Percentiles rank a stretch among this genome's conserved stretches.
These are phyloP conservation scores for Parauchenoglanis punctatus DNA, from an alignment of 2,797 vertebrate species.

Conservation along the genomic window DNA sequence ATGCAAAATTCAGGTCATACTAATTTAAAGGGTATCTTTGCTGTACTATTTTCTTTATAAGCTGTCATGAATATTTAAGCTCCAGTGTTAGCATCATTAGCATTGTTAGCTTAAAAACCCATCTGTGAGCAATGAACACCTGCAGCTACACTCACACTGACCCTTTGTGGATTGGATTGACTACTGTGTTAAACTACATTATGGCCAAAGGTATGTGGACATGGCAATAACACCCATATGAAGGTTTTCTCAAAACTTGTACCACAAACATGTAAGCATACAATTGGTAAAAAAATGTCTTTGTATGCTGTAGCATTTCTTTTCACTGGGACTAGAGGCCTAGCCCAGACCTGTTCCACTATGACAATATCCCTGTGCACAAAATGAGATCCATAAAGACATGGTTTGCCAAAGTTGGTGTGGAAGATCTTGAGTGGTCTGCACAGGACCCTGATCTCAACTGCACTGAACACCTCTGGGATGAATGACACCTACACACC, in stretches of 20 bases:
- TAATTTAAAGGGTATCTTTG: neutral
- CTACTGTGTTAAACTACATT: neutral
- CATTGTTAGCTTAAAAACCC: neutral
- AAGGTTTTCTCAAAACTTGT: neutral
- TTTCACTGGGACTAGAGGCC: neutral
- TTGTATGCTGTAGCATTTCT: neutral
- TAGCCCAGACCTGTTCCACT: neutral
- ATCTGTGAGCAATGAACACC: neutral
- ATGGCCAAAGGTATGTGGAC: neutral
- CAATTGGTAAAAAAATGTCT: neutral
- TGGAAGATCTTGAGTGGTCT: neutral
- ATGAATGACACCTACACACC: neutral
- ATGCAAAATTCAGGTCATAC: neutral
- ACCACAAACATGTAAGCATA: neutral
- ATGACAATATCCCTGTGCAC: neutral
- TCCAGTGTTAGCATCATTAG: neutral
- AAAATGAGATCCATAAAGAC: neutral
- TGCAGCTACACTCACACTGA: neutral
- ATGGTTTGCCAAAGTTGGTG: neutral
- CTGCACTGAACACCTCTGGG: neutral
- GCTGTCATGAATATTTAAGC: neutral
- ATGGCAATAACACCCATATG: neutral
- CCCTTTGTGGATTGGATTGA: neutral
- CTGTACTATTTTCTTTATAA: neutral
- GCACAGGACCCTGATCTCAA: neutral